phyloP scores from a whole-genome alignment of 2,797 vertebrate genomes.

The Labeo calbasu region DNA sequence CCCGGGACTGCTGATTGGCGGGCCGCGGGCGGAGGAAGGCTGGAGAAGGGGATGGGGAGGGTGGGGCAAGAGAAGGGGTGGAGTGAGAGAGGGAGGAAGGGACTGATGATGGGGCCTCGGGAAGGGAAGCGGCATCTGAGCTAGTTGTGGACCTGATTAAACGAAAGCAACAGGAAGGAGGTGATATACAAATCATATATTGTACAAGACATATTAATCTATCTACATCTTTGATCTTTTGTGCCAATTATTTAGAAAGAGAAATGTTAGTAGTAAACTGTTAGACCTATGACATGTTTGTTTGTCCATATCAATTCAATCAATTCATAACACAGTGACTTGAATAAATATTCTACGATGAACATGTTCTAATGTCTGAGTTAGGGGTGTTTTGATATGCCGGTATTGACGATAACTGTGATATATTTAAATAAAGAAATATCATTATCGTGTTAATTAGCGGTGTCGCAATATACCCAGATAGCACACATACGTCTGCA shows the following conservation, averaged over 20 bases:
- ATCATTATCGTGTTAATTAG: too few relatives aligned
- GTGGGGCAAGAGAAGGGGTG: constrained; percentile 81
- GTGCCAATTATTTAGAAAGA: not conserved
- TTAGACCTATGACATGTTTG: not conserved
- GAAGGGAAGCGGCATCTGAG: constrained; percentile 83
- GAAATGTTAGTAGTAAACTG: not conserved
- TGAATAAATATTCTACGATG: not conserved
- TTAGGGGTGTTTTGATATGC: too few relatives aligned
- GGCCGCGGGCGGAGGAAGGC: constrained; percentile 80
- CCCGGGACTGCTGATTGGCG: constrained; percentile 80
- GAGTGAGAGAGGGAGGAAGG: constrained; percentile 83
- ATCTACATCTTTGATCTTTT: not conserved
- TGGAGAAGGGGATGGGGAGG: constrained; percentile 76
- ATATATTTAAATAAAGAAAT: too few relatives aligned
- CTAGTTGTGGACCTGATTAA: constrained; percentile 81
- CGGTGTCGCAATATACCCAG: too few relatives aligned
- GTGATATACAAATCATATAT: constrained; percentile 4
- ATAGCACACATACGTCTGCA: too few relatives aligned
- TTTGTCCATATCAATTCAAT: not conserved
- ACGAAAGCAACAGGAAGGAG: constrained; percentile 47
- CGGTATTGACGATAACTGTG: too few relatives aligned
- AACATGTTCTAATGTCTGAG: not conserved
- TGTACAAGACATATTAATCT: not conserved
- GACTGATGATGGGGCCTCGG: constrained; percentile 77
- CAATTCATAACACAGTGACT: not conserved